Base-by-base conservation (phyloP, 2,113 vertebrate genomes). In the Erythrocercus mccallii region DNA sequence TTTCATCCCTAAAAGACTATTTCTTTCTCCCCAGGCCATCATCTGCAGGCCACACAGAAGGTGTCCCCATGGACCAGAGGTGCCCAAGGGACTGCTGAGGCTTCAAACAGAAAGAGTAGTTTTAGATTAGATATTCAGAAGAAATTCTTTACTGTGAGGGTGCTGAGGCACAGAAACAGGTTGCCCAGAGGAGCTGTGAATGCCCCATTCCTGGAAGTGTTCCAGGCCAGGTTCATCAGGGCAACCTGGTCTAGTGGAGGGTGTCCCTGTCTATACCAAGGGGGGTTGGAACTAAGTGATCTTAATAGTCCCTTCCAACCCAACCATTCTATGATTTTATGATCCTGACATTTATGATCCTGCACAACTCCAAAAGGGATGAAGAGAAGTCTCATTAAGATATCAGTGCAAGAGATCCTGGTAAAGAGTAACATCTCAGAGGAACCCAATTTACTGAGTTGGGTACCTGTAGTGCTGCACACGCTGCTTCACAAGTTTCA, bases 381-480 rank as follows among this genome's bases (percentile, higher is more conserved):
- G 10, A 76, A 71, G 23, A 60, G 24, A 25, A 50, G 5, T 40
- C 70, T 57, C 37, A 44, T 35, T 27, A 30, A 33, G 21, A 66
- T 22, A 14, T 19, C 18, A 58, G 15, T 35, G 38, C 38, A 77
- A 76, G 54, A 86, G 27, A 54, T 18, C 17, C 4, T 17, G 9
- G 28, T 10, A 14, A 64, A 47, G 11, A 86, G 17, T 27, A 61
- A 82, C 65, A 73, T n/a, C 50, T 69, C 23, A 62, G 61, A 81
- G 35, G 47, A 84, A 14, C 15, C 7, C 19, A 18, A 0, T 27
- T 56, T 37, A 5, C 35, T 5, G 1, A 2, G 6, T 10, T 84
- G 33, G 23, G 31, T 79, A n/a, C 12, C 35, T 8, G 13, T 30
- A 51, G 22, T 23, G 44, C 35, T 79, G 25, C 47, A 45, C 42